These are phyloP conservation scores for Procavia capensis DNA, from an alignment of 2,113 vertebrate genomes.

Conservation along the genomic window DNA sequence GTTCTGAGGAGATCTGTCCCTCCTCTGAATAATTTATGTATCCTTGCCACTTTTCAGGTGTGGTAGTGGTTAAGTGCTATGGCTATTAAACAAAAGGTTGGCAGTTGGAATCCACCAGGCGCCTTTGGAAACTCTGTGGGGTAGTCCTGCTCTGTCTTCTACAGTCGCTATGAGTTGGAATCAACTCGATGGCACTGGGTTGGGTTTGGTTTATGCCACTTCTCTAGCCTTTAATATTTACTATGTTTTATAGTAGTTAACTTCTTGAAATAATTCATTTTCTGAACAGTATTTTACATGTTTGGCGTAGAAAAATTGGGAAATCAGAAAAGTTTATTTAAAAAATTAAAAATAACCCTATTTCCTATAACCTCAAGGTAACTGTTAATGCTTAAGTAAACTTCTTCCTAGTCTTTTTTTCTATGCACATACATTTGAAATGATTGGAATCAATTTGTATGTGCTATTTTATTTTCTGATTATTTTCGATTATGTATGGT, in stretches of 20 bases:
- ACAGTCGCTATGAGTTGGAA: too few species aligned
- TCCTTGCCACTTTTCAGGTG: too few species aligned
- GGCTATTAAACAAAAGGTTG: too few species aligned
- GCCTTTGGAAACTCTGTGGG: too few species aligned
- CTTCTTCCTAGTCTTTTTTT: neutral
- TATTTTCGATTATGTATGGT: slow-evolving; percentile 32
- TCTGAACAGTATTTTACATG: neutral
- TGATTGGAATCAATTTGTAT: neutral
- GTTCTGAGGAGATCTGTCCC: neutral
- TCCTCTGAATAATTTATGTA: slow-evolving; percentile 27
- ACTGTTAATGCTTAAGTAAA: slow-evolving; percentile 24
- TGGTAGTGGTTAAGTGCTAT: too few species aligned
- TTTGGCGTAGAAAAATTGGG: neutral
- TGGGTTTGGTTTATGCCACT: too few species aligned
- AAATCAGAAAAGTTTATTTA: slow-evolving; percentile 50
- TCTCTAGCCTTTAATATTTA: slow-evolving; percentile 50
- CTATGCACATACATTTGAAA: slow-evolving; percentile 20
- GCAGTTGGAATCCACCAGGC: too few species aligned
- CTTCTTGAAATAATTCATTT: slow-evolving; percentile 39
- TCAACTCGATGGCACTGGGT: too few species aligned
- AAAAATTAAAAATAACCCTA: slow-evolving; percentile 17
- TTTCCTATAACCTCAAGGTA: neutral
- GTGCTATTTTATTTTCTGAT: neutral
- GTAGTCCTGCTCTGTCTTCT: too few species aligned
- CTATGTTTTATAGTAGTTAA: neutral